These are phyloP conservation scores for Phataginus tricuspis DNA, from an alignment of 2,797 vertebrate genomes.

Conservation along the genomic window DNA sequence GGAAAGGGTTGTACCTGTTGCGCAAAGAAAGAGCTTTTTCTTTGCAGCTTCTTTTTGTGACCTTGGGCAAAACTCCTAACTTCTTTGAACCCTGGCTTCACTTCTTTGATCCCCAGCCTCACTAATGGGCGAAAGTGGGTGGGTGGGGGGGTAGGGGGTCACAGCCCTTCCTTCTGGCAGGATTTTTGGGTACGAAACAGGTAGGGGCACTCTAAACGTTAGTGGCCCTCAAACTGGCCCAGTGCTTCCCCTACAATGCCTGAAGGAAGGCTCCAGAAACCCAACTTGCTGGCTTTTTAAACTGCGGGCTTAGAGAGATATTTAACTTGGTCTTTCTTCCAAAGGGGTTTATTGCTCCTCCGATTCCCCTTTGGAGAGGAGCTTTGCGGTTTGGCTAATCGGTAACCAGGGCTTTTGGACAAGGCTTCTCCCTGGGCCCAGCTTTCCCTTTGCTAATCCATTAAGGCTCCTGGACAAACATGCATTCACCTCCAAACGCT, in stretches of 20 bases:
- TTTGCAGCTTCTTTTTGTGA: constrained; percentile 20
- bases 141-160: background rate
- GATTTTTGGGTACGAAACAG: background rate
- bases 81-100: background rate
- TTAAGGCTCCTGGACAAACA: background rate
- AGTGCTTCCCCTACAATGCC: background rate
- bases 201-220: background rate
- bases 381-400: constrained; percentile 67
- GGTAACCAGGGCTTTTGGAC: constrained; percentile 62
- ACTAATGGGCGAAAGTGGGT: background rate
- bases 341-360: constrained; percentile 1
- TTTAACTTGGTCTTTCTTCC: constrained; percentile 53
- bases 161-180: no score
- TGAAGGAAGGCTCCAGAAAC: background rate
- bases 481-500: background rate
- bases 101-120: background rate
- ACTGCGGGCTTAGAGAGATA: background rate
- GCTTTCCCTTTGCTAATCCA: constrained; percentile 6
- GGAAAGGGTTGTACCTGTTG: constrained; percentile 65
- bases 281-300: background rate
- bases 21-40: background rate
- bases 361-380: background rate
- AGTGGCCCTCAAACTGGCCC: background rate
- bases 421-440: background rate
- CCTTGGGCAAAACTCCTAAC: background rate